Evolutionary conservation across 2,888 invertebrate genomes (phyloP).

Genomic region (Macroteleia sp.): DNA sequence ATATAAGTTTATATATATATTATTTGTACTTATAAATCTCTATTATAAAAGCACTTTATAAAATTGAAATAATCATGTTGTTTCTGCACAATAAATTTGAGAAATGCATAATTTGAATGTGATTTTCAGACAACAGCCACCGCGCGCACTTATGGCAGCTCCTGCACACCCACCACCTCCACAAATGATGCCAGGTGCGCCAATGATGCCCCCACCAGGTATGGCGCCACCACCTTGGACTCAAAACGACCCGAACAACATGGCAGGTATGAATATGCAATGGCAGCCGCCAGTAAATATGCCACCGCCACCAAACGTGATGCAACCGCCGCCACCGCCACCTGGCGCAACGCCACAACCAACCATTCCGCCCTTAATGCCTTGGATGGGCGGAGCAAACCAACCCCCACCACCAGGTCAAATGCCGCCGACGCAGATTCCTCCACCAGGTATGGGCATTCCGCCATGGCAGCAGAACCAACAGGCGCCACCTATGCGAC

Average conservation of each 20-base stretch:
- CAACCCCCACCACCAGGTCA: conserved; percentile 82
- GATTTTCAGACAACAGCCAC: conserved; percentile 85
- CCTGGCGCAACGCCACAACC: conserved; percentile 85
- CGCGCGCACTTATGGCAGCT: conserved; percentile 88
- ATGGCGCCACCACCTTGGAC: conserved; percentile 84
- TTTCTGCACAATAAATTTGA: no score
- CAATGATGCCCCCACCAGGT: conserved; percentile 85
- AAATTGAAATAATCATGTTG: no score
- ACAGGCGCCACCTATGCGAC: conserved; percentile 77
- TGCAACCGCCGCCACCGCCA: conserved; percentile 85
- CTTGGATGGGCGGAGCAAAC: conserved; percentile 85
- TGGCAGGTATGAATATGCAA: conserved; percentile 81
- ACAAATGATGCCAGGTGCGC: conserved; percentile 83
- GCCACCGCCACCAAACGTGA: conserved; percentile 85
- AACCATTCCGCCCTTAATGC: conserved; percentile 85
- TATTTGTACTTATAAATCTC: no score
- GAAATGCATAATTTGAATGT: no score
- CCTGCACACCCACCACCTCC: conserved; percentile 85
- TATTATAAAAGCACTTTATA: no score
- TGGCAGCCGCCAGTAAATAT: conserved; percentile 85
- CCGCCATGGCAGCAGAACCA: conserved; percentile 80
- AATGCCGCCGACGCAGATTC: conserved; percentile 77
- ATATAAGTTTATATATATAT: no score
- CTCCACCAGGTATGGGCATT: conserved; percentile 82
- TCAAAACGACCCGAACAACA: conserved; percentile 75